Percentiles rank a stretch among this genome's conserved stretches.
Evolutionary conservation across 2,888 invertebrate genomes (phyloP).

Genomic region (Scaptodrosophila latifasciaeformis): DNA sequence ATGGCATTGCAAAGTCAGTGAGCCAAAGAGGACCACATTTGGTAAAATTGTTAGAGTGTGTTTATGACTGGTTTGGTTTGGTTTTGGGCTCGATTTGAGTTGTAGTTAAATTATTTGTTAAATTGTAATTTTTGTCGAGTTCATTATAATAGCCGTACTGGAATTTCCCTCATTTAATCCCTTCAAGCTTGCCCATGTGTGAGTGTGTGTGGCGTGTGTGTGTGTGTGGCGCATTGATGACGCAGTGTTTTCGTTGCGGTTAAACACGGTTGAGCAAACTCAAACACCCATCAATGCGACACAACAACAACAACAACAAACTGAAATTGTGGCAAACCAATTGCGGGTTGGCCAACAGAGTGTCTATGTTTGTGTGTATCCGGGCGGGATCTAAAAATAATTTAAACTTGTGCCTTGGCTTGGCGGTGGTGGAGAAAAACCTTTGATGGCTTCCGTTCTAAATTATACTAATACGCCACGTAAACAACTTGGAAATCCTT

Average conservation of each 20-base stretch:
- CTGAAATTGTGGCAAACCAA: too few relatives aligned
- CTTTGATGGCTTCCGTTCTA: constrained; percentile 59
- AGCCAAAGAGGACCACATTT: too few relatives aligned
- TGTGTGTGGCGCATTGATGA: neutral
- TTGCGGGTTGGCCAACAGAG: constrained; percentile 39
- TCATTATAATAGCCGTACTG: too few relatives aligned
- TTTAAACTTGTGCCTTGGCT: constrained; percentile 42
- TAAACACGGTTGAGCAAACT: constrained; percentile 7
- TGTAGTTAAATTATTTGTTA: too few relatives aligned
- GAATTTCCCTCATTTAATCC: too few relatives aligned
- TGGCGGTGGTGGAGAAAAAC: constrained; percentile 18
- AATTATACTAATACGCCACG: constrained; percentile 62
- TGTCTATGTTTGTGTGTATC: too few relatives aligned
- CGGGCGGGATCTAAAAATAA: constrained; percentile 38
- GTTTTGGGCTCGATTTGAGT: too few relatives aligned
- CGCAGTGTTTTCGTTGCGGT: constrained; percentile 23
- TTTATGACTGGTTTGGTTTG: too few relatives aligned
- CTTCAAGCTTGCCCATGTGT: constrained; percentile 1
- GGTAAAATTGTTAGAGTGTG: too few relatives aligned
- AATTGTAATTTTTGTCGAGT: too few relatives aligned
- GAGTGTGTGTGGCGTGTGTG: neutral
- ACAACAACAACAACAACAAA: constrained; percentile 30
- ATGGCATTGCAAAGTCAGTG: too few relatives aligned
- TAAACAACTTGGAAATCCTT: constrained; percentile 62
- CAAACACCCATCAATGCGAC: constrained; percentile 9